Percentiles rank a stretch among this genome's conserved stretches.
Evolutionary conservation across 2,113 vertebrate species (phyloP).

Genomic region (Equus quagga): DNA sequence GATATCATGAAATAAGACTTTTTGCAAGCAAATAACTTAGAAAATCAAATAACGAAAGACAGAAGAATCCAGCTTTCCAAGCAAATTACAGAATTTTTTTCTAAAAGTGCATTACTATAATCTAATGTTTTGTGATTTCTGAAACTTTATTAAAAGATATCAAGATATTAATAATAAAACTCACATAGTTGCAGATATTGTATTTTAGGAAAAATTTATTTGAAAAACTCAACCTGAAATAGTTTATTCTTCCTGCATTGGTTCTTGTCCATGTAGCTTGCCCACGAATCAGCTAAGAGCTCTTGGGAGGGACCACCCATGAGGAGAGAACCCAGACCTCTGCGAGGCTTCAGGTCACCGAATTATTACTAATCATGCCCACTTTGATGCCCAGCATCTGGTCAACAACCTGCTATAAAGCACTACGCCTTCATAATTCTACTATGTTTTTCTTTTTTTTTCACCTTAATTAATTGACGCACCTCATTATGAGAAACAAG

Average conservation of each 20-base stretch:
- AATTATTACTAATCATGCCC: not conserved
- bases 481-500: not conserved
- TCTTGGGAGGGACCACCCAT: not conserved
- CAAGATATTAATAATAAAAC: not conserved
- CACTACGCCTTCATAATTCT: not conserved
- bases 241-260: not conserved
- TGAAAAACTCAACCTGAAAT: not conserved
- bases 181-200: not conserved
- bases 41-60: not conserved
- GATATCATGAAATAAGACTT: not conserved
- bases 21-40: not conserved
- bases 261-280: not conserved
- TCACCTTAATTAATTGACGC: not conserved
- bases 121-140: not conserved
- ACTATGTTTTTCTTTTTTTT: not conserved
- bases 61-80: not conserved
- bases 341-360: not conserved
- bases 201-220: not conserved
- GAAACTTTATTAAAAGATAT: conserved; percentile 1
- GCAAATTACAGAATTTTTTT: not conserved
- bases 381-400: not conserved
- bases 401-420: not conserved
- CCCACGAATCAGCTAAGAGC: not conserved
- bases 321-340: not conserved
- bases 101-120: not conserved